These are phyloP conservation scores for Hydroisotoma schaefferi DNA, from an alignment of 2,888 invertebrate species.

Conservation along the genomic window DNA sequence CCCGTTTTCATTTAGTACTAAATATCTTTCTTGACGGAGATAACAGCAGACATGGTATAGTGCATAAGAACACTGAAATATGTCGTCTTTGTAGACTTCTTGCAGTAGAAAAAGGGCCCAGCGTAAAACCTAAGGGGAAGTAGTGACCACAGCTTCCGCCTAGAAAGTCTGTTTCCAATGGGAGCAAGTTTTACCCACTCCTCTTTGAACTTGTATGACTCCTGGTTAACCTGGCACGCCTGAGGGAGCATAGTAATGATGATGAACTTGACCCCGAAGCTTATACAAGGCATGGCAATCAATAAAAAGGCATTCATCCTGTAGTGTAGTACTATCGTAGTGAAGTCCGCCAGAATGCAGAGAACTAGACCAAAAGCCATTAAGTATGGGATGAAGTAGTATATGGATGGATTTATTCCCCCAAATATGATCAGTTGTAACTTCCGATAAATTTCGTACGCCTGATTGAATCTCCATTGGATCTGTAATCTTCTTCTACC, in stretches of 20 bases:
- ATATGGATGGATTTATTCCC: constrained; percentile 1
- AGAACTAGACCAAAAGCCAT: constrained; percentile 6
- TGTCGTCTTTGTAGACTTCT: constrained; percentile 10
- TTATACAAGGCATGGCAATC: background rate
- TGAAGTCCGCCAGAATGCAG: constrained; percentile 9
- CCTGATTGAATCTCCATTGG: constrained; percentile 9
- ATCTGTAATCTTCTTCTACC: constrained; percentile 3
- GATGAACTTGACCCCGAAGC: constrained; percentile 9
- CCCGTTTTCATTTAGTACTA: too few relatives aligned
- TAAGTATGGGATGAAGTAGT: constrained; percentile 8
- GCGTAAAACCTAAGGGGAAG: constrained; percentile 6
- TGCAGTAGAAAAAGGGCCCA: constrained; percentile 4
- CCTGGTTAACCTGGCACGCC: constrained; percentile 1
- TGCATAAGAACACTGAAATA: constrained; percentile 13
- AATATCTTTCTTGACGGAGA: constrained; percentile 6
- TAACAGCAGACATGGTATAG: constrained; percentile 13
- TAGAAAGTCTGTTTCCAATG: background rate
- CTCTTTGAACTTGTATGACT: background rate
- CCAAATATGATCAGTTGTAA: constrained; percentile 7
- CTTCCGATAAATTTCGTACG: constrained; percentile 5
- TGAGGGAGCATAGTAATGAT: constrained; percentile 6
- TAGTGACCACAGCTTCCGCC: background rate
- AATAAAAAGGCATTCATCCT: background rate
- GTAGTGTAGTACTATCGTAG: constrained; percentile 2
- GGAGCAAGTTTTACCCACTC: constrained; percentile 3